Conservation (phyloP, 2,797 vertebrate species). For the Molothrus ater region DNA sequence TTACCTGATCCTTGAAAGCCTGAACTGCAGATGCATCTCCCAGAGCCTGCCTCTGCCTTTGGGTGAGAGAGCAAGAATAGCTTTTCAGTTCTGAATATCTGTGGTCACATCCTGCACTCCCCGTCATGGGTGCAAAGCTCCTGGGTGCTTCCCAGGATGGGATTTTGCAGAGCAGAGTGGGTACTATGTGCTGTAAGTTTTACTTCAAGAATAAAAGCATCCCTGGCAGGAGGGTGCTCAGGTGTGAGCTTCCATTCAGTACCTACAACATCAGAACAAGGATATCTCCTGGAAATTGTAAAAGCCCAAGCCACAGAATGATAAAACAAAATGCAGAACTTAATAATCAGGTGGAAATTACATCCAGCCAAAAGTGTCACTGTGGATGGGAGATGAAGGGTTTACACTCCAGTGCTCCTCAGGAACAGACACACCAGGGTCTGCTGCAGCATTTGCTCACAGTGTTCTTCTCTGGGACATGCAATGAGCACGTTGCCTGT, state of each 20-base stretch:
- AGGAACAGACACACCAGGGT: background rate
- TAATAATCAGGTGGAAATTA: background rate
- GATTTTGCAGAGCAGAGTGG: background rate
- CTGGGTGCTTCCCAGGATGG: background rate
- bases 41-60: background rate
- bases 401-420: background rate
- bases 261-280: background rate
- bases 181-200: background rate
- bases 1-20: background rate
- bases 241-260: background rate
- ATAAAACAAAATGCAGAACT: background rate
- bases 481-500: background rate
- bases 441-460: background rate
- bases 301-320: background rate
- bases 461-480: background rate
- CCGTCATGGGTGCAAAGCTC: background rate
- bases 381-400: background rate
- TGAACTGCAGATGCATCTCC: fast-evolving
- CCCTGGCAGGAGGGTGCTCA: background rate
- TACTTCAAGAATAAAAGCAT: background rate
- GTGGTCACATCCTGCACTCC: background rate
- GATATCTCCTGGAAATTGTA: background rate
- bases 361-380: background rate
- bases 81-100: background rate
- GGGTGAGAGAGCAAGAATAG: background rate